Conservation (phyloP, 2,888 invertebrate species). For the Frankliniella fusca region DNA sequence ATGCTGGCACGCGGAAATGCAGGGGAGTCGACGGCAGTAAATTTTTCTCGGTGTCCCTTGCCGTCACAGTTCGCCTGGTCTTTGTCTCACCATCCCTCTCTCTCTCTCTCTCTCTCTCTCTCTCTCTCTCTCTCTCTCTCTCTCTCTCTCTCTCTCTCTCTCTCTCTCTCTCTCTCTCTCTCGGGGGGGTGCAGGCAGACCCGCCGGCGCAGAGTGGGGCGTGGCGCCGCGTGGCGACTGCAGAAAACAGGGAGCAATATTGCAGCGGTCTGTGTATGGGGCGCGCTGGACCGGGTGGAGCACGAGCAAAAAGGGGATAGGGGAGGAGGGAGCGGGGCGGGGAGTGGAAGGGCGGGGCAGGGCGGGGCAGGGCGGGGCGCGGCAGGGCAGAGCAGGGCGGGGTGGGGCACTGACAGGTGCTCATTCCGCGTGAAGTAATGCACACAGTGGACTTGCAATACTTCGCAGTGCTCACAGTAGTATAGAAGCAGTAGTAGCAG, state of each 20-base stretch:
- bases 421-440: slow-evolving; percentile 4
- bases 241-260: slow-evolving; percentile 30
- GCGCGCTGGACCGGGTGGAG: slow-evolving; percentile 26
- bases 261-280: slow-evolving; percentile 30
- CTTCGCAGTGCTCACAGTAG: background rate
- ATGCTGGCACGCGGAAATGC: too few relatives aligned
- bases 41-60: background rate
- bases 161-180: too few relatives aligned
- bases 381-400: background rate
- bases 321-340: background rate
- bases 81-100: slow-evolving; percentile 2
- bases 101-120: slow-evolving; percentile 12
- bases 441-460: background rate
- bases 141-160: too few relatives aligned
- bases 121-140: too few relatives aligned
- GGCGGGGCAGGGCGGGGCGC: background rate
- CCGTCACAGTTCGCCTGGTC: slow-evolving; percentile 6
- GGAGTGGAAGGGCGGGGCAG: slow-evolving; percentile 28
- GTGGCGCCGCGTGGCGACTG: slow-evolving; percentile 31
- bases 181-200: background rate
- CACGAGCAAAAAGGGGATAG: background rate
- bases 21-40: background rate
- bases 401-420: background rate
- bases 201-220: slow-evolving; percentile 30
- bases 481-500: too few relatives aligned